A percentile compares a stretch with the other conserved stretches of the same genome.
Evolutionary conservation across 1,140 invertebrate genomes (phyloP).

Genomic region (Tetranychus cinnabarinus): DNA sequence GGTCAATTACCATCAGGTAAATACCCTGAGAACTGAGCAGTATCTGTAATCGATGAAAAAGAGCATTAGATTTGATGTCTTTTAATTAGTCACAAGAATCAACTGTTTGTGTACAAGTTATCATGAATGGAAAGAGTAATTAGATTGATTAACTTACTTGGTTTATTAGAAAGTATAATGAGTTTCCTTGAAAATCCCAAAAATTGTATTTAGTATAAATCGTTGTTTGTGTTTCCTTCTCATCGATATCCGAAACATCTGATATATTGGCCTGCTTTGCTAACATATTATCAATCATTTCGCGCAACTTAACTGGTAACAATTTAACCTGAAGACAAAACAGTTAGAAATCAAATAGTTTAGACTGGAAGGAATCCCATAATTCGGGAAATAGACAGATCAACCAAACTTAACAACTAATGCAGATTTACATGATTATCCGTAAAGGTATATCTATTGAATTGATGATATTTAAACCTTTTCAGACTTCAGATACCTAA

Average conservation of each 20-base stretch:
- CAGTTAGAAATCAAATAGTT: not conserved
- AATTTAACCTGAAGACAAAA: not conserved
- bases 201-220: conserved; percentile 17
- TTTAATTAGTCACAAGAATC: no score
- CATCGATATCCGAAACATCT: conserved; percentile 3
- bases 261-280: not conserved
- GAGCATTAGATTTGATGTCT: no score
- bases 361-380: not conserved
- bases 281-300: no score
- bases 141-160: conserved; percentile 7
- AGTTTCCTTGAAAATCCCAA: conserved; percentile 23
- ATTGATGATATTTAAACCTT: no score
- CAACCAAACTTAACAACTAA: no score
- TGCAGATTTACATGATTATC: no score
- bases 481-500: no score
- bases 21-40: conserved; percentile 22
- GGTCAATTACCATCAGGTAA: conserved; percentile 24
- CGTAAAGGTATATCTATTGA: no score
- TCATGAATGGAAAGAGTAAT: no score
- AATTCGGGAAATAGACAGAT: no score
- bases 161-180: conserved; percentile 22
- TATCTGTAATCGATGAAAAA: conserved; percentile 16
- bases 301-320: not conserved
- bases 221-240: conserved; percentile 11
- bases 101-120: no score